These are phyloP conservation scores for Nephrotoma flavescens DNA, from an alignment of 2,888 invertebrate genomes.

Conservation along the genomic window DNA sequence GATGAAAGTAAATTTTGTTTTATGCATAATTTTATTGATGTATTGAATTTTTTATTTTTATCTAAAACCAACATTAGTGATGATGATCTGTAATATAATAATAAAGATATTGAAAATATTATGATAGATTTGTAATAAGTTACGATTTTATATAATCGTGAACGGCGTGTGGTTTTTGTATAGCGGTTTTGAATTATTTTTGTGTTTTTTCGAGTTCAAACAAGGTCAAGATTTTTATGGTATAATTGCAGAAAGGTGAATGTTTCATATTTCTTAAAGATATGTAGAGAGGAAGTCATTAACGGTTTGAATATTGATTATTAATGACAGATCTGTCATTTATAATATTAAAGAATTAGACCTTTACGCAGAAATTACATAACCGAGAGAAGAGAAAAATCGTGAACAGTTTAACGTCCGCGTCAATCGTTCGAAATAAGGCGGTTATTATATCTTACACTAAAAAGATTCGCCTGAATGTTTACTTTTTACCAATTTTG, in stretches of 20 bases:
- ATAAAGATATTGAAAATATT: neutral
- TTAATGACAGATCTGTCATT: neutral
- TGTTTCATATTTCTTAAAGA: neutral
- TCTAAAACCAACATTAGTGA: neutral
- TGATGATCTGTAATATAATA: neutral
- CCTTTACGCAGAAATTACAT: too few relatives aligned
- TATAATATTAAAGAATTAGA: too few relatives aligned
- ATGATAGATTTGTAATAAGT: neutral
- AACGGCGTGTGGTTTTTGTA: neutral
- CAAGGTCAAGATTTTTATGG: neutral
- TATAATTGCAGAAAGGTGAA: neutral
- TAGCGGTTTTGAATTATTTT: neutral
- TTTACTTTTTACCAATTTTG: too few relatives aligned
- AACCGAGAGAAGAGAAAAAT: too few relatives aligned
- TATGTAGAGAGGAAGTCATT: neutral
- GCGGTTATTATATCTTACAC: too few relatives aligned
- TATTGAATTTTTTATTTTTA: neutral
- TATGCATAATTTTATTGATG: neutral
- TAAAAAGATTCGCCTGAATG: too few relatives aligned
- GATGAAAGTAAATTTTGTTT: neutral
- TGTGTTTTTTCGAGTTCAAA: neutral
- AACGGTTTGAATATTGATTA: neutral
- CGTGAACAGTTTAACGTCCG: too few relatives aligned
- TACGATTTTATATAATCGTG: neutral
- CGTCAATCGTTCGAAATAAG: too few relatives aligned